These are phyloP conservation scores for Phymorhynchus buccinoides DNA, from an alignment of 1,140 invertebrate species.

Conservation along the genomic window DNA sequence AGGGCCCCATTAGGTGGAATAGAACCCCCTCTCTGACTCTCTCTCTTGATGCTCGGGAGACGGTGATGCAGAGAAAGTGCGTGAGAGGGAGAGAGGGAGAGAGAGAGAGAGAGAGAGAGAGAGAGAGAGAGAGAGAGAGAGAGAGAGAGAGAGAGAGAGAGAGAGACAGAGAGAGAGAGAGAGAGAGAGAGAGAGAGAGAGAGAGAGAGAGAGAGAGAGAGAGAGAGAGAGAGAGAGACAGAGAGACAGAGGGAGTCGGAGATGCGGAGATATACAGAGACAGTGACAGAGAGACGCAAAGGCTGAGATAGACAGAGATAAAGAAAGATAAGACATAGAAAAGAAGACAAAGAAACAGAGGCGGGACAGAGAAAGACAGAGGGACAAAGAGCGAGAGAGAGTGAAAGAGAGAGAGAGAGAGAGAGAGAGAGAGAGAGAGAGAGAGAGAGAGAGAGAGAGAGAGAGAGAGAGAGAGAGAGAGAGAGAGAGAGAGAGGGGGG, in stretches of 20 bases:
- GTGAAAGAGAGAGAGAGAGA: not conserved
- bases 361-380: not conserved
- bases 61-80: no score
- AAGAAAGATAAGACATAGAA: not conserved
- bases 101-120: not conserved
- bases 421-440: not conserved
- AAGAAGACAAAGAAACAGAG: not conserved
- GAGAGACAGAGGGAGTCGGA: not conserved
- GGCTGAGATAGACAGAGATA: not conserved
- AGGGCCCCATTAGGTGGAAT: not conserved
- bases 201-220: not conserved
- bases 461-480: not conserved
- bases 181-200: not conserved
- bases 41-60: no score
- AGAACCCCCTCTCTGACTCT: not conserved
- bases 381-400: not conserved
- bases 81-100: not conserved
- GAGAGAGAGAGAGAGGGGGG: no score
- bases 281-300: no score
- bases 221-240: not conserved
- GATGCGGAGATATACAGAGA: not conserved
- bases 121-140: not conserved
- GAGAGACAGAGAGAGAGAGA: no score
- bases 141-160: not conserved
- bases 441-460: not conserved